phyloP scores from a whole-genome alignment of 2,888 invertebrate species.

The Leucozona laternaria region DNA sequence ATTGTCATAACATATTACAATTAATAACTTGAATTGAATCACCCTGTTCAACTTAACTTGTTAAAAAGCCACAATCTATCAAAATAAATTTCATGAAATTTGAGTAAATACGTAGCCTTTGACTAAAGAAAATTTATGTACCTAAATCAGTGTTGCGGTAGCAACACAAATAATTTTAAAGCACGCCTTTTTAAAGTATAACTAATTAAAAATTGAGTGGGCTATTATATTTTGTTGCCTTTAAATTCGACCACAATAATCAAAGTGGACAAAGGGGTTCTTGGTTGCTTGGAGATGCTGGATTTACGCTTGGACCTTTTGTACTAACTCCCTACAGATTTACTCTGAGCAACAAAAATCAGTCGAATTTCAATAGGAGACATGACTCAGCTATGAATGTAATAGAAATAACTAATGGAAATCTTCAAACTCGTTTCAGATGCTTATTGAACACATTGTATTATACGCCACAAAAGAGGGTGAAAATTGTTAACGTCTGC shows the following conservation, averaged over 20 bases:
- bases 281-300: not conserved
- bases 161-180: no score
- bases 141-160: no score
- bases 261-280: no score
- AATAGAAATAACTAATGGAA: constrained; percentile 9
- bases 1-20: no score
- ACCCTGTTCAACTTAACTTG: no score
- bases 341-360: not conserved
- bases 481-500: constrained; percentile 14
- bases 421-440: constrained; percentile 13
- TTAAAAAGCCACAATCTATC: no score
- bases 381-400: constrained; percentile 7
- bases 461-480: constrained; percentile 7
- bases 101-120: no score
- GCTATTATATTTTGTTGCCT: not conserved
- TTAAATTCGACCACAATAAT: constrained; percentile 18
- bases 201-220: constrained; percentile 11
- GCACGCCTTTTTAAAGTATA: no score
- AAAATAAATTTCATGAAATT: no score
- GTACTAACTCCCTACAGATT: constrained; percentile 5
- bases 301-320: not conserved
- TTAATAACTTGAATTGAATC: no score
- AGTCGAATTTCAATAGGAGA: not conserved
- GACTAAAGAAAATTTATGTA: no score
- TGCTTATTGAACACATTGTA: constrained; percentile 14